phyloP scores from a whole-genome alignment of 2,797 vertebrate species.

The Pristis pectinata region DNA sequence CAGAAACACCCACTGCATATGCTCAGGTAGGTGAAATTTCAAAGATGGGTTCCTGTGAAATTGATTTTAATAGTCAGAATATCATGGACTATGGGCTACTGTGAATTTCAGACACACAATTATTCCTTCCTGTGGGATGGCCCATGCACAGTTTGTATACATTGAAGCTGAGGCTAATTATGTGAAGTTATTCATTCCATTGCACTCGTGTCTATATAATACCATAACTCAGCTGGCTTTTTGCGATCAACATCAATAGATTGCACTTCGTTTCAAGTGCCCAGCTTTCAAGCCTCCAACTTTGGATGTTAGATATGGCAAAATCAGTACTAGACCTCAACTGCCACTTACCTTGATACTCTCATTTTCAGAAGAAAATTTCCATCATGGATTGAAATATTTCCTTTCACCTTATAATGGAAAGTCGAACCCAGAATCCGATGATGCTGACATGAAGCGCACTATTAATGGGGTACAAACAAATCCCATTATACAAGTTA shows the following conservation, averaged over 20 bases:
- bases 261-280: not conserved
- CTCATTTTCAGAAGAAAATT: not conserved
- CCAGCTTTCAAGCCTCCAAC: not conserved
- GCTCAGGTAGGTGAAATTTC: constrained; percentile 19
- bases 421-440: not conserved
- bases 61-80: not conserved
- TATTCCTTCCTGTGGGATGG: not conserved
- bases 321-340: not conserved
- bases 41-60: not conserved
- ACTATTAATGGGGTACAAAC: not conserved
- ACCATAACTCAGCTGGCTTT: not conserved
- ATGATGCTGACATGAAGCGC: not conserved
- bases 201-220: not conserved
- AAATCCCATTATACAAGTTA: not conserved
- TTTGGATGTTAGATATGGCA: not conserved
- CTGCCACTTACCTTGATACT: not conserved
- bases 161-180: not conserved
- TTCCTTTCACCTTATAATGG: not conserved
- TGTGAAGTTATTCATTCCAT: not conserved
- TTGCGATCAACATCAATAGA: not conserved
- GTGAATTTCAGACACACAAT: not conserved
- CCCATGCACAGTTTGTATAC: not conserved
- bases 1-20: not conserved
- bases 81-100: not conserved
- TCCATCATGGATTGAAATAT: not conserved